These are phyloP conservation scores for Caenorhabditis uteleia DNA, from an alignment of 2,888 invertebrate species.

Conservation along the genomic window DNA sequence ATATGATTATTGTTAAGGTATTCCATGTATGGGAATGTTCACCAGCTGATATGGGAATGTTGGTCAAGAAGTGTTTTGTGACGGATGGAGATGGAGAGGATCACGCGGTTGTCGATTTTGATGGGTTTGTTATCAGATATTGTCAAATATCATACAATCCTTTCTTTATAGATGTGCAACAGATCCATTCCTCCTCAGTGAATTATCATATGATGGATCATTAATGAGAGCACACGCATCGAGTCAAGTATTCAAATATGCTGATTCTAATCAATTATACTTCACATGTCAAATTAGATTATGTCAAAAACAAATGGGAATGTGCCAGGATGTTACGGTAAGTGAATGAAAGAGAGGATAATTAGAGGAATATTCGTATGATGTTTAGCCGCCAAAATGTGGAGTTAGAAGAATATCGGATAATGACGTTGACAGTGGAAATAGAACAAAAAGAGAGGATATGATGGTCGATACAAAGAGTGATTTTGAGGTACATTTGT, in stretches of 20 bases:
- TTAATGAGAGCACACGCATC: conserved; percentile 66
- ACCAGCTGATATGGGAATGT: conserved; percentile 67
- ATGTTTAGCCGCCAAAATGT: conserved; percentile 60
- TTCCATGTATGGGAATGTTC: conserved; percentile 67
- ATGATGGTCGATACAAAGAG: conserved; percentile 4
- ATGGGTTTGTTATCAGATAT: too few relatives aligned
- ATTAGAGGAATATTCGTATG: neutral
- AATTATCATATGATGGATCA: conserved; percentile 60
- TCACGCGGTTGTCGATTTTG: conserved; percentile 63
- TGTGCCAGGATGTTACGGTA: conserved; percentile 67
- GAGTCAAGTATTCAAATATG: conserved; percentile 69
- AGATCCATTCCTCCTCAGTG: conserved; percentile 60
- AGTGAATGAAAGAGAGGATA: conserved; percentile 1
- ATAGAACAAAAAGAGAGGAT: conserved; percentile 26
- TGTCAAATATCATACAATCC: neutral
- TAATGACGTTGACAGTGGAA: conserved; percentile 5
- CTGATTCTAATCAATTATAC: conserved; percentile 67
- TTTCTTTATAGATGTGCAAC: conserved; percentile 62
- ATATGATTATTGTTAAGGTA: neutral
- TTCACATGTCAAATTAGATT: conserved; percentile 69
- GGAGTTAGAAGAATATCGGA: conserved; percentile 26
- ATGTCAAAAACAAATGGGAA: conserved; percentile 68
- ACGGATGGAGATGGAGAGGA: conserved; percentile 68
- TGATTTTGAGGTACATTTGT: conserved; percentile 19
- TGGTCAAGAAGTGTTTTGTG: conserved; percentile 68